Conservation (phyloP, 2,797 vertebrate genomes). For the Heterohyrax brucei region DNA sequence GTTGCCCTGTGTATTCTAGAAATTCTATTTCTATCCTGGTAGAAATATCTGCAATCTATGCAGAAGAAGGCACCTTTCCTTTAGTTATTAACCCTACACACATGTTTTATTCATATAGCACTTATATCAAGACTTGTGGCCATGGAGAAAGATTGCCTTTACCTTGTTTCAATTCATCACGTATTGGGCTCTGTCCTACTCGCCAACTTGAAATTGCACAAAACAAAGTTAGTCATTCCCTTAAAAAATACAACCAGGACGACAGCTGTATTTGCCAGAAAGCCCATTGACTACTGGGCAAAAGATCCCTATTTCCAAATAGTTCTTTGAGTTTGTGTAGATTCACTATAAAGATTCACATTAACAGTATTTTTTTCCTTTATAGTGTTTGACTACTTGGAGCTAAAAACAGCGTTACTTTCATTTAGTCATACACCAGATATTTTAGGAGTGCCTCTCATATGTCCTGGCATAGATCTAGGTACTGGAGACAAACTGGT, state of each 20-base stretch:
- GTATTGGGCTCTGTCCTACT: neutral
- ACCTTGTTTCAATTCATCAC: neutral
- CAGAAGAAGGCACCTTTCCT: neutral
- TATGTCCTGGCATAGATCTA: neutral
- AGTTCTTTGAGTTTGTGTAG: neutral
- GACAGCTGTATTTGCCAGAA: neutral
- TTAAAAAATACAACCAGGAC: neutral
- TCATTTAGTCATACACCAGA: neutral
- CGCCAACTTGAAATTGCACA: neutral
- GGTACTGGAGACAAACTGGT: neutral
- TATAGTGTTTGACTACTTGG: neutral
- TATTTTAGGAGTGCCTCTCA: neutral
- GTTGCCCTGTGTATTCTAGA: neutral
- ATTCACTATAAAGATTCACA: neutral
- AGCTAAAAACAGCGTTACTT: neutral
- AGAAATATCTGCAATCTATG: neutral
- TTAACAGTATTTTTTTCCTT: neutral
- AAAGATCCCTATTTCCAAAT: neutral
- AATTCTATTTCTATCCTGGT: neutral
- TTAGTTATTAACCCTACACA: neutral
- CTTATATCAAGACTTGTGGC: neutral
- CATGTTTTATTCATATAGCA: neutral
- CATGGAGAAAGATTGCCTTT: neutral
- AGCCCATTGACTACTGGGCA: neutral
- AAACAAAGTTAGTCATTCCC: neutral